Evolutionary conservation across 1,140 invertebrate species (phyloP), one percentile per base, ranked within the genome.

Genomic region (Schlechtendalia chinensis): DNA sequence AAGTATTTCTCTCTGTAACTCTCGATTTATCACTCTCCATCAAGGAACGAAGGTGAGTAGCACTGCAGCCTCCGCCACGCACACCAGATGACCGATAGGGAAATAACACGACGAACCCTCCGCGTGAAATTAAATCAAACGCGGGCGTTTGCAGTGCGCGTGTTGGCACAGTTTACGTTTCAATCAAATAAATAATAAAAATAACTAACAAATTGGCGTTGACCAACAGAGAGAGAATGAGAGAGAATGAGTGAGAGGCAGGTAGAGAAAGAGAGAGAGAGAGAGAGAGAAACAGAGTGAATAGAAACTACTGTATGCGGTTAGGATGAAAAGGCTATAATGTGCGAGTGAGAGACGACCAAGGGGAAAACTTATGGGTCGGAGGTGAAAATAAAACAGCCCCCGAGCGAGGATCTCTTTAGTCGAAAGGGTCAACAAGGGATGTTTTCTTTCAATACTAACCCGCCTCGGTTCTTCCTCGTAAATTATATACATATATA

Each of bases 401-500:
- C 75, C 58, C 75, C 58, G 22, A 22, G 75, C 75, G 75, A 79
- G 75, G 58, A 79, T 79, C 75, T 79, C 58, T 58, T 79, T 79
- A 79, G 75, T 63, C 39, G 58, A 63, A 79, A 79, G 75, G 75
- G 75, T 79, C 75, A 79, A 79, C 56, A 77, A 77, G 74, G 53
- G 54, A 77, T 79, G 75, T 79, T 79, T 79, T 79, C 75, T 77
- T 77, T 77, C 56, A 77, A 77, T 77, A 77, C 39, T 50, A 74
- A 56, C 27, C 39, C 65, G 12, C 39, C 65, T n/a, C 29, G 19
- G 16, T 4, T 16, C 39, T 39, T 22, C 4, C 24, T 11, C 67
- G 22, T 24, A 5, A 4, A 39, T 4, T 39, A 39, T 39, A 39
- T 39, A 39, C 8, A 39, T 39, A 39, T 39, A 39, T 39, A 39